phyloP scores from a whole-genome alignment of 2,888 invertebrate species.

The Drepanosiphum platanoidis region DNA sequence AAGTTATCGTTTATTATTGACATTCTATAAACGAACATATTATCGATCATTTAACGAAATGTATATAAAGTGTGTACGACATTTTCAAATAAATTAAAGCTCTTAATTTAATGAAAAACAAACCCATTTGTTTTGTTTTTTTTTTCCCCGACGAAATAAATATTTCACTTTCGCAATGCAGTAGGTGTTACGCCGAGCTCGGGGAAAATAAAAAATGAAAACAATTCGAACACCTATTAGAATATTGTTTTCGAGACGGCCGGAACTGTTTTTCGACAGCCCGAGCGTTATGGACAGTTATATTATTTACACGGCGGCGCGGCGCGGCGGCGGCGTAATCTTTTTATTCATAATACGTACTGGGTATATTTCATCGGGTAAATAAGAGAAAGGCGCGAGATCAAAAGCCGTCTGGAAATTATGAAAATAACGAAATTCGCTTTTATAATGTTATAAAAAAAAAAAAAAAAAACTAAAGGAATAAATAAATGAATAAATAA shows the following conservation, averaged over 20 bases:
- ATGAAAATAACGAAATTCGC: not conserved
- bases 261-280: not conserved
- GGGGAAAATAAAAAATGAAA: too few species aligned
- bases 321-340: not conserved
- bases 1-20: constrained; percentile 35
- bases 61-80: not conserved
- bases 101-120: constrained; percentile 39
- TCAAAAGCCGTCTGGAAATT: not conserved
- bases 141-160: too few species aligned
- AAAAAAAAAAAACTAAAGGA: not conserved
- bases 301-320: too few species aligned
- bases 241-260: not conserved
- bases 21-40: not conserved
- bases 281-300: too few species aligned
- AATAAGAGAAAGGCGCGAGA: not conserved
- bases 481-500: not conserved
- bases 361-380: not conserved
- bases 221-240: too few species aligned
- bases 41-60: constrained; percentile 7
- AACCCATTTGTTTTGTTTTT: constrained; percentile 29
- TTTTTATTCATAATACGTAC: too few species aligned
- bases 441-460: not conserved
- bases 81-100: constrained; percentile 20
- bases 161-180: too few species aligned
- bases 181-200: too few species aligned